A percentile compares a stretch with the other conserved stretches of the same genome.
Evolutionary conservation across 23 tunicate genomes (phyloP).

Genomic region (Styela plicata): DNA sequence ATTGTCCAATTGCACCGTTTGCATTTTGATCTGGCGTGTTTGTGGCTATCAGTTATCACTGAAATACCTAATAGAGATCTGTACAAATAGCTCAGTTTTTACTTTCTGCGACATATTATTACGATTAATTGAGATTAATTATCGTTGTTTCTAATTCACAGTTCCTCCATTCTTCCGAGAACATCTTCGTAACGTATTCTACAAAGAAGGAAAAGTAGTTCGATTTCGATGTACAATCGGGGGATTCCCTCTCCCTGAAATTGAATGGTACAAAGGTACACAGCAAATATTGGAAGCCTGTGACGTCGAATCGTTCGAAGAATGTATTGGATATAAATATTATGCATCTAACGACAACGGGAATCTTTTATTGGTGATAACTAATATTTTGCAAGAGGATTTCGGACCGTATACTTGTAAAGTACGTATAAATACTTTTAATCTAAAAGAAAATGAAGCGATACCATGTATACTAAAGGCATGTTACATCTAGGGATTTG

Average conservation of each 20-base stretch:
- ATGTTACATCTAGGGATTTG: too few relatives aligned
- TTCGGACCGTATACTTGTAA: slow-evolving; percentile 66
- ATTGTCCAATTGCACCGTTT: too few relatives aligned
- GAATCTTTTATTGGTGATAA: slow-evolving; percentile 38
- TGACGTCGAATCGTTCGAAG: neutral
- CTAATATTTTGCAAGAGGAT: slow-evolving; percentile 54
- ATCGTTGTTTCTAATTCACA: too few relatives aligned
- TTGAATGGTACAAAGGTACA: neutral
- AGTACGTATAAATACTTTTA: too few relatives aligned
- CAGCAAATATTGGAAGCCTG: neutral
- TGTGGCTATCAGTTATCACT: too few relatives aligned
- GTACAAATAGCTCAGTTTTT: too few relatives aligned
- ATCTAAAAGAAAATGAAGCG: too few relatives aligned
- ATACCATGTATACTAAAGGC: too few relatives aligned
- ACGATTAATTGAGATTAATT: too few relatives aligned
- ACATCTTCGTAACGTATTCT: slow-evolving; percentile 1
- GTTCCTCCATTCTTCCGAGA: slow-evolving; percentile 13
- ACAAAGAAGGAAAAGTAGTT: slow-evolving; percentile 13
- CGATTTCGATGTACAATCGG: neutral
- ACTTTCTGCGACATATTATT: too few relatives aligned
- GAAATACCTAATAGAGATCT: too few relatives aligned
- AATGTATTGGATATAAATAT: slow-evolving; percentile 5
- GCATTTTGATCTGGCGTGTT: too few relatives aligned
- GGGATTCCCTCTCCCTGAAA: neutral
- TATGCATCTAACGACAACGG: slow-evolving; percentile 21